Evolutionary conservation across 2,113 vertebrate species (phyloP), one percentile per base, ranked within the genome.

Genomic region (Cebus imitator): DNA sequence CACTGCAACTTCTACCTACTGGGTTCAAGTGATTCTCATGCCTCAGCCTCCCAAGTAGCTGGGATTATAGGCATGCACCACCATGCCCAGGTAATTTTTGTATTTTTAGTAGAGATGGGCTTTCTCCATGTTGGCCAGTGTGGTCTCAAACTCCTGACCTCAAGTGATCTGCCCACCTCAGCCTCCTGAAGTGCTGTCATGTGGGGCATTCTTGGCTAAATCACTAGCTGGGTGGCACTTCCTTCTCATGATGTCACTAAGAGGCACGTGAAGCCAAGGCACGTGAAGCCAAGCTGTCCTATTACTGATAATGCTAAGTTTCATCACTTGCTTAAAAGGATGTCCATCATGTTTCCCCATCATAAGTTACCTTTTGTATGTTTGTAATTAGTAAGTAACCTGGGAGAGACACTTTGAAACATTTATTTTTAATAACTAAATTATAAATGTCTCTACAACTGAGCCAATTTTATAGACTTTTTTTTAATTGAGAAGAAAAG

Each of bases 391-490:
- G 87, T 84, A n/a, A 85, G 43, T 27, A 84, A 73, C 27, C 43
- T 8, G 45, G 8, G 35, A 45, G 30, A 55, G 79, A 45, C 61
- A 84, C 30, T 72, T 48, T 68, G n/a, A 95, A 83, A 76, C 37
- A 48, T 64, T 73, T n/a, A 37, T 70, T 87, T 93, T 90, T 84
- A 55, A 43, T 55, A 86, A 64, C 23, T 72, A 55, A 96, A 95
- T 84, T 91, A 76, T 55, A 84, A 70, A 88, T 5, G 0, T 89
- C 82, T 2, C 64, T 23, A 55, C 50, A 43, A 83, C 50, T 25
- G 2, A 84, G 32, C 50, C 55, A 55, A 61, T 61, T 64, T 79
- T 70, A 88, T 75, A 75, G 37, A 80, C 18, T 35, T 45, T 45
- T 18, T 86, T 95, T 90, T 86, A 68, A 83, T 0, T 45, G 81